Conservation (phyloP, 2,888 invertebrate species). For the Scelioninae gen. 1 region DNA sequence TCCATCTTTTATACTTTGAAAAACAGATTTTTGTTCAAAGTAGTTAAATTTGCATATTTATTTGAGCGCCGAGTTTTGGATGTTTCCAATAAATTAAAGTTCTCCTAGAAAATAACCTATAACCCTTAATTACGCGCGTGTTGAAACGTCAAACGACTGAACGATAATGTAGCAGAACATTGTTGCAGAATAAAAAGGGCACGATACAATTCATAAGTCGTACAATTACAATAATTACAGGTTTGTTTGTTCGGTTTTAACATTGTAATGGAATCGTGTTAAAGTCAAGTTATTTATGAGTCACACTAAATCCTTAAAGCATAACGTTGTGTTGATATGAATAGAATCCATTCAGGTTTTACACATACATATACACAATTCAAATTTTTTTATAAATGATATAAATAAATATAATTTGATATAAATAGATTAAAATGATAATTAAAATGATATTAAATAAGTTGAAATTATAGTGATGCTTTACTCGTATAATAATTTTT, state of each 20-base stretch:
- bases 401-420: no score
- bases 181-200: constrained; percentile 14
- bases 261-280: constrained; percentile 10
- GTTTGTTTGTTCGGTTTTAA: neutral
- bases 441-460: no score
- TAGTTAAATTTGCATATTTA: neutral
- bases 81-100: constrained; percentile 3
- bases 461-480: no score
- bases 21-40: neutral
- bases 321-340: no score
- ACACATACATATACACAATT: no score
- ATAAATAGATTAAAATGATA: no score
- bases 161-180: constrained; percentile 16
- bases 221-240: constrained; percentile 23
- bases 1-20: neutral
- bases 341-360: no score
- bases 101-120: neutral
- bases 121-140: constrained; percentile 27
- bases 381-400: no score
- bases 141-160: constrained; percentile 14
- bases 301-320: no score
- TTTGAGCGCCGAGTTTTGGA: neutral
- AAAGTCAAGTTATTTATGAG: constrained; percentile 1
- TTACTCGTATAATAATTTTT: no score
- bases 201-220: constrained; percentile 7